These are phyloP conservation scores for Salvelinus alpinus DNA, from an alignment of 2,113 vertebrate genomes.

Conservation along the genomic window DNA sequence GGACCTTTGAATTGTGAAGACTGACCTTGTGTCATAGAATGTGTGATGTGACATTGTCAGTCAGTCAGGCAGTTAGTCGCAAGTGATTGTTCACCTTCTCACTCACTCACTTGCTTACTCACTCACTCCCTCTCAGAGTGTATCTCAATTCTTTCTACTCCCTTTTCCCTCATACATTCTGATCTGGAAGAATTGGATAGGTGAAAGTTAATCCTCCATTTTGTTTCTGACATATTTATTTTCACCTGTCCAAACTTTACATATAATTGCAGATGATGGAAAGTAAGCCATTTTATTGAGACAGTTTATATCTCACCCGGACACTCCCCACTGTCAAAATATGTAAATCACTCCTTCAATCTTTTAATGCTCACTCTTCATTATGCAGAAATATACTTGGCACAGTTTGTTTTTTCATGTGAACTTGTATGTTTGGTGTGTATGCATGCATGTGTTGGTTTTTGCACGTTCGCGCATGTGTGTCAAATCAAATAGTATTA, in stretches of 20 bases:
- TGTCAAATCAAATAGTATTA: too few relatives aligned
- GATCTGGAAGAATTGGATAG: too few relatives aligned
- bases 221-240: too few relatives aligned
- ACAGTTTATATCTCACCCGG: background rate
- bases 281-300: background rate
- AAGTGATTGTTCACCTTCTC: background rate
- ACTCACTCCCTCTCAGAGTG: background rate
- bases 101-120: background rate
- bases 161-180: too few relatives aligned
- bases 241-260: background rate
- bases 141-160: too few relatives aligned
- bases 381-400: background rate
- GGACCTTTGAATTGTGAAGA: conserved; percentile 4
- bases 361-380: background rate
- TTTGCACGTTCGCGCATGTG: background rate
- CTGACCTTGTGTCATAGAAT: background rate
- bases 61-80: background rate
- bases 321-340: background rate
- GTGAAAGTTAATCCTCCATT: too few relatives aligned
- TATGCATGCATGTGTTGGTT: background rate
- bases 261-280: background rate
- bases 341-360: background rate
- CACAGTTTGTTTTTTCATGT: too few relatives aligned
- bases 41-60: background rate
- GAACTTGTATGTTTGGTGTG: background rate